Percentiles rank a stretch among this genome's conserved stretches.
Evolutionary conservation across 2,113 vertebrate genomes (phyloP).

Genomic region (Ciconia boyciana): DNA sequence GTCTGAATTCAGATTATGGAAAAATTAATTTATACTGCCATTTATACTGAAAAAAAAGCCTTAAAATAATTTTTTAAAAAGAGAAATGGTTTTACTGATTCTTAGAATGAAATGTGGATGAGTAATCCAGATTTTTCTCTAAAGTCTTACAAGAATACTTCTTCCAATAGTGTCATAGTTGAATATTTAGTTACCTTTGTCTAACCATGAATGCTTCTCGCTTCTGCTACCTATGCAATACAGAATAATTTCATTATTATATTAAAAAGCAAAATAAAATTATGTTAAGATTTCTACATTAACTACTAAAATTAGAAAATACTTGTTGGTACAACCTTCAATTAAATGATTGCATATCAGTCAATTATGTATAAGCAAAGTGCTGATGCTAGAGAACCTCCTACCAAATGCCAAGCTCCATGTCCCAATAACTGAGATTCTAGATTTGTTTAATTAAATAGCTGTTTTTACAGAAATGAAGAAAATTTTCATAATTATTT

Average conservation of each 20-base stretch:
- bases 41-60: background rate
- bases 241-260: background rate
- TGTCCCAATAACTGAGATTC: background rate
- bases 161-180: background rate
- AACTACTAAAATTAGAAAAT: background rate
- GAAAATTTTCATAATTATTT: background rate
- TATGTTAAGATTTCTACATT: background rate
- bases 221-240: background rate
- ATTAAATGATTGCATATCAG: background rate
- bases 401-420: background rate
- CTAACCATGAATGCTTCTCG: background rate
- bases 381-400: background rate
- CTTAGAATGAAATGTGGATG: background rate
- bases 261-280: background rate
- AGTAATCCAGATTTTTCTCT: background rate
- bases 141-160: background rate
- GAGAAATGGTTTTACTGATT: background rate
- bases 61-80: background rate
- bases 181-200: background rate
- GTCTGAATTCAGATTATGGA: conserved; percentile 14
- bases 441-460: background rate
- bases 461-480: background rate
- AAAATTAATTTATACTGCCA: background rate
- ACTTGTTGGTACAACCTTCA: background rate
- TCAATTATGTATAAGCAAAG: background rate